Base-by-base conservation (phyloP, 1,140 invertebrate genomes). In the Drosophila repleta region DNA sequence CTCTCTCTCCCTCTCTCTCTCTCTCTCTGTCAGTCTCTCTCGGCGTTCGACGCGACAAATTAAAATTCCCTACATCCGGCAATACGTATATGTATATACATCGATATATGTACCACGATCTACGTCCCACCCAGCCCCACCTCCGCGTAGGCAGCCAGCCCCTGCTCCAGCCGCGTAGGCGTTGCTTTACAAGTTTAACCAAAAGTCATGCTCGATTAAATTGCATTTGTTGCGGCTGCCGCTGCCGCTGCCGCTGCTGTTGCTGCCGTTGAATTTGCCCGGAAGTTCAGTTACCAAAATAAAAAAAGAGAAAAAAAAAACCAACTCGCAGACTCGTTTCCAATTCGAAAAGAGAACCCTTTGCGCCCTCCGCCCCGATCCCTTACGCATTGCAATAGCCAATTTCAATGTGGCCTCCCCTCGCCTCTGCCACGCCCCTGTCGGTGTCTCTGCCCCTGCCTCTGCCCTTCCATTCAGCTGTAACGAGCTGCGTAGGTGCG, bases 131-230 rank as follows among this genome's bases (percentile, higher is more conserved):
- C 13, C 66, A 35, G 6, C 43, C 53, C 32, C 46, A 3, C 46
- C 46, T 7, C 21, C 15, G 4, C 24, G 24, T 4, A 4, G 24
- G 24, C 24, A 24, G 2, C 2, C 24, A 3, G 2, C 10, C 53
- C 32, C 11, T 8, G 2, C 18, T 43, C 32, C 49, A 46, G 49
- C 60, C 66, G 83, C 68, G 83, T 87, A 83, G 84, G 83, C 83
- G 83, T 85, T 87, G 83, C 83, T 88, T 76, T 79, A 89, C 84
- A 89, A 89, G 84, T 88, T 83, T 74, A 89, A 89, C 76, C 79
- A 85, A 82, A 90, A 90, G 81, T 90, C 87, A 90, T 90, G 87
- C 87, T 90, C 87, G 87, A 90, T 90, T 90, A 90, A 90, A 90
- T 90, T 90, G 87, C 80, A 56, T 79, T 90, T 88, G 80, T 60